phyloP scores from a whole-genome alignment of 1,140 invertebrate genomes.

The Propsilocerus akamusi region DNA sequence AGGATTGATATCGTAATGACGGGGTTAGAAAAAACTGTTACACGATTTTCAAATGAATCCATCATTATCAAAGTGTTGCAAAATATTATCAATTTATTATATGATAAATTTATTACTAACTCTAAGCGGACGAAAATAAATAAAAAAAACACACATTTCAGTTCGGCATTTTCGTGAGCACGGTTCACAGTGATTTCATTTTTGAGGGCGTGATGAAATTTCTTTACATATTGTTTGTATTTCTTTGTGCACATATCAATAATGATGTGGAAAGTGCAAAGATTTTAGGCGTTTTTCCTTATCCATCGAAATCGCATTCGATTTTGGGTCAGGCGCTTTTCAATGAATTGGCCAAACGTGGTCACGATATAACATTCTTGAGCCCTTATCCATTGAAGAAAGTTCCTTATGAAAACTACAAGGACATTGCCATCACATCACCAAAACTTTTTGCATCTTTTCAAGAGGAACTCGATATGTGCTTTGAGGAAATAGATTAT shows the following conservation, averaged over 20 bases:
- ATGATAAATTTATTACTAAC: too few relatives aligned
- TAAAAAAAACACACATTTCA: too few relatives aligned
- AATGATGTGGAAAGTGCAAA: conserved; percentile 10
- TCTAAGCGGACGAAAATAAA: too few relatives aligned
- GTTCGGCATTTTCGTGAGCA: too few relatives aligned
- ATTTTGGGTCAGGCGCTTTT: conserved; percentile 19
- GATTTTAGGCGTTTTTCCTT: conserved; percentile 19
- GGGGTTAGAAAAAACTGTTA: too few relatives aligned
- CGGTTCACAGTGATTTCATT: too few relatives aligned
- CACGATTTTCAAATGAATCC: too few relatives aligned
- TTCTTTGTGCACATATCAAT: background rate
- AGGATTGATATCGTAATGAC: too few relatives aligned
- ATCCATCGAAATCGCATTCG: conserved; percentile 23
- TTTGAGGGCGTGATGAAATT: too few relatives aligned
- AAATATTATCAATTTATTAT: too few relatives aligned
- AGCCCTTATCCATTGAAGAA: conserved; percentile 28
- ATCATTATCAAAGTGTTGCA: too few relatives aligned
- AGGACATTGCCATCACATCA: conserved; percentile 15
- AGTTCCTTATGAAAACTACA: conserved; percentile 26
- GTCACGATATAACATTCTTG: conserved; percentile 26
- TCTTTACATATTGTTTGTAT: too few relatives aligned
- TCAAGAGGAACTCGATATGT: background rate
- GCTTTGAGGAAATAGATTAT: background rate
- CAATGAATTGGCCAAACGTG: conserved; percentile 15
- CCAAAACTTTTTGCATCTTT: background rate